A percentile compares a stretch with the other conserved stretches of the same genome.
These are phyloP conservation scores for Sclerodermus sp. DNA, from an alignment of 2,888 invertebrate genomes.

Conservation along the genomic window DNA sequence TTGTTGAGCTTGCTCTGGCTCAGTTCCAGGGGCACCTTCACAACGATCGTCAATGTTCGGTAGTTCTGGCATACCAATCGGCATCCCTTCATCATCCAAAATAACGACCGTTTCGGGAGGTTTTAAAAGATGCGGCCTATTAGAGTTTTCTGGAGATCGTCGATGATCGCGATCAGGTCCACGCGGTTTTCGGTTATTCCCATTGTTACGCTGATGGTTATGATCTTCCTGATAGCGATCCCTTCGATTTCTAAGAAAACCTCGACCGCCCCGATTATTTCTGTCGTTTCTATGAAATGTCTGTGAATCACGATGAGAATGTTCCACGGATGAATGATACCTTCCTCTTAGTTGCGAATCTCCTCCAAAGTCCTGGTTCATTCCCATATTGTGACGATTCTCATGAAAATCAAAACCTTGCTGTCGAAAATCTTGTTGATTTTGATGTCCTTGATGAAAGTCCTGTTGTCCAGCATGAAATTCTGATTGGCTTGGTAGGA, in stretches of 20 bases:
- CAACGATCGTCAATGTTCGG: not conserved
- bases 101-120: constrained; percentile 40
- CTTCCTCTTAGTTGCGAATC: constrained; percentile 33
- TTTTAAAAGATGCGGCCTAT: constrained; percentile 29
- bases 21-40: not conserved
- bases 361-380: constrained; percentile 35
- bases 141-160: constrained; percentile 29
- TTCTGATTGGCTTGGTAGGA: constrained; percentile 35
- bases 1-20: constrained; percentile 2
- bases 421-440: constrained; percentile 23
- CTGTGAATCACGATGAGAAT: constrained; percentile 35
- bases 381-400: constrained; percentile 28
- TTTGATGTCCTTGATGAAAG: constrained; percentile 36
- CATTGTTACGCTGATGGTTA: constrained; percentile 27
- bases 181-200: constrained; percentile 32
- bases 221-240: constrained; percentile 44
- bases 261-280: constrained; percentile 37
- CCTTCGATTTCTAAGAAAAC: constrained; percentile 39
- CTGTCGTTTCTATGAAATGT: constrained; percentile 41
- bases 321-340: constrained; percentile 27
- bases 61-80: constrained; percentile 31
- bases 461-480: constrained; percentile 38
- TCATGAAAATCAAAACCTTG: constrained; percentile 43
- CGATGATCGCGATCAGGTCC: constrained; percentile 26
- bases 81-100: constrained; percentile 40